phyloP scores from a whole-genome alignment of 1,140 invertebrate genomes.

The Drosophila dunni region DNA sequence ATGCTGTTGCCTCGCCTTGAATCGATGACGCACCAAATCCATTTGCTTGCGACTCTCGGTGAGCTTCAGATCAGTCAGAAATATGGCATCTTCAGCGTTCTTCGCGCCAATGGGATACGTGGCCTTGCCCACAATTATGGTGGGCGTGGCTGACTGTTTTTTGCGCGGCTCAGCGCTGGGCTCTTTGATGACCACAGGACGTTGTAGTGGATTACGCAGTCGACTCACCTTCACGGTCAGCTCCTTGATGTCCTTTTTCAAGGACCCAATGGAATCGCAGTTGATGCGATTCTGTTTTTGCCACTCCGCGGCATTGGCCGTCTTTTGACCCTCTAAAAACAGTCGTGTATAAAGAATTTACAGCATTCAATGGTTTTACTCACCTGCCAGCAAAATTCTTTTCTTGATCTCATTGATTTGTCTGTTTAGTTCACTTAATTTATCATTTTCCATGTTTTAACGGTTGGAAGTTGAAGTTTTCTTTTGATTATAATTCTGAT shows the following conservation, averaged over 20 bases:
- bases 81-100: slow-evolving; percentile 86
- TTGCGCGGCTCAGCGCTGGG: slow-evolving; percentile 45
- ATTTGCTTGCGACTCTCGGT: slow-evolving; percentile 90
- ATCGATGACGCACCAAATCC: slow-evolving; percentile 90
- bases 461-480: not conserved
- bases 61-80: slow-evolving; percentile 90
- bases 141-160: slow-evolving; percentile 59
- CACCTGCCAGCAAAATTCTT: slow-evolving; percentile 92
- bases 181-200: slow-evolving; percentile 72
- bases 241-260: slow-evolving; percentile 91
- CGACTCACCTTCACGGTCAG: slow-evolving; percentile 87
- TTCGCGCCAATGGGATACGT: slow-evolving; percentile 84
- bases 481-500: not conserved
- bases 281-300: slow-evolving; percentile 90
- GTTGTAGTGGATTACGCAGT: slow-evolving; percentile 74
- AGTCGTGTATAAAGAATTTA: not conserved
- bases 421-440: slow-evolving; percentile 88
- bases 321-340: slow-evolving; percentile 91
- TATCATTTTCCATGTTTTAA: slow-evolving; percentile 85
- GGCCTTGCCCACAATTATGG: slow-evolving; percentile 75
- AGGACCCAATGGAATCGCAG: slow-evolving; percentile 87
- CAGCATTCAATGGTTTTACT: slow-evolving; percentile 32
- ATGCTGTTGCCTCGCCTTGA: slow-evolving; percentile 87
- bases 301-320: slow-evolving; percentile 91
- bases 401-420: slow-evolving; percentile 93